A percentile compares a stretch with the other conserved stretches of the same genome.
Conservation (phyloP, 2,113 vertebrate genomes). For the Synchiropus splendidus region DNA sequence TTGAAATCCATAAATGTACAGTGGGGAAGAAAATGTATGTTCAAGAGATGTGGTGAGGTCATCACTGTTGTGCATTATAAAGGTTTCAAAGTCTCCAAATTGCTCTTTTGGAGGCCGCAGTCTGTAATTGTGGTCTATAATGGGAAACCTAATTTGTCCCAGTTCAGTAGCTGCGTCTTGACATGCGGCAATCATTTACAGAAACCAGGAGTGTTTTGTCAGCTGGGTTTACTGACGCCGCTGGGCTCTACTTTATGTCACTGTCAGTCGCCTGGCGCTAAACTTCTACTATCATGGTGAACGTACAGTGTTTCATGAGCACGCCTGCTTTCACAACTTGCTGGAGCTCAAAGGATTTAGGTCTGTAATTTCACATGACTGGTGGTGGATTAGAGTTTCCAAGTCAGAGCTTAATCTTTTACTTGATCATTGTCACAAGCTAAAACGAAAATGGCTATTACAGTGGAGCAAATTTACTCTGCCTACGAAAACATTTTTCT, state of each 20-base stretch:
- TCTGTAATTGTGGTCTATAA: conserved; percentile 22
- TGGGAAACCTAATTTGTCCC: conserved; percentile 10
- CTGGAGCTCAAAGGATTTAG: conserved; percentile 3
- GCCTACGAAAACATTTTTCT: no score
- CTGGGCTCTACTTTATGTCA: neutral
- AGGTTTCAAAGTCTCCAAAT: conserved; percentile 9
- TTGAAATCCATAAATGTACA: no score
- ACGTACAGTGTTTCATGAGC: neutral
- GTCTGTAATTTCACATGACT: neutral
- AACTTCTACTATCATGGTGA: conserved; percentile 1
- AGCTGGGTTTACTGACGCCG: neutral
- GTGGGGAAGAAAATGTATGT: no score
- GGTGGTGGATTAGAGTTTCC: neutral
- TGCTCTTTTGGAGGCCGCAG: conserved; percentile 17
- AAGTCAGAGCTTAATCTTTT: no score
- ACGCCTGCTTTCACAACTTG: conserved; percentile 11
- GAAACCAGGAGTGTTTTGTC: conserved; percentile 4
- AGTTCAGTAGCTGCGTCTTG: conserved; percentile 17
- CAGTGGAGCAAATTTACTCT: neutral
- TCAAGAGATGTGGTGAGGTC: conserved; percentile 16
- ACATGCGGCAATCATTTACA: conserved; percentile 6
- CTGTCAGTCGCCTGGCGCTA: neutral
- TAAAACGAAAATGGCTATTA: neutral
- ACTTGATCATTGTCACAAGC: no score
- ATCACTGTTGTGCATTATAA: conserved; percentile 1